These are phyloP conservation scores for Anastrepha ludens DNA, from an alignment of 1,140 invertebrate species.

Conservation along the genomic window DNA sequence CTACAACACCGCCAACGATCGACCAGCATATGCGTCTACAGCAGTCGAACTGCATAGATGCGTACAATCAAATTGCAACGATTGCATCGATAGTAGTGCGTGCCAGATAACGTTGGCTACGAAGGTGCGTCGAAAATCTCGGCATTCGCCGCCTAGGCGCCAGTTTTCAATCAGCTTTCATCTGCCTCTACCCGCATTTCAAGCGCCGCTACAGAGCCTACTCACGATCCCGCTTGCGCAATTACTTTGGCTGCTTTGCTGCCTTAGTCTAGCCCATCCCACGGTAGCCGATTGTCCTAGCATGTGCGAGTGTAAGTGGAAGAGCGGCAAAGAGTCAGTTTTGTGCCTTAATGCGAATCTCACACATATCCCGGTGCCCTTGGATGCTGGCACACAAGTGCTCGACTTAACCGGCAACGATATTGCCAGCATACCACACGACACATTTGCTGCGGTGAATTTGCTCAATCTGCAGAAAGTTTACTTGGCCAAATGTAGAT, in stretches of 20 bases:
- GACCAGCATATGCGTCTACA: neutral
- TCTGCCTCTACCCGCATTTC: constrained; percentile 12
- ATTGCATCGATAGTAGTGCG: neutral
- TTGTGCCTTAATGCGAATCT: constrained; percentile 84
- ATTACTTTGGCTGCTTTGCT: constrained; percentile 67
- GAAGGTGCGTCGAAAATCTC: constrained; percentile 68
- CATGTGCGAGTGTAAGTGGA: constrained; percentile 90
- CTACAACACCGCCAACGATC: neutral
- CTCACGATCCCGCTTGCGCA: constrained; percentile 65
- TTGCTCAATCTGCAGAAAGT: constrained; percentile 87
- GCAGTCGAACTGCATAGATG: neutral
- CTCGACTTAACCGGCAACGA: constrained; percentile 85
- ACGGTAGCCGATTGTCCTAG: constrained; percentile 78
- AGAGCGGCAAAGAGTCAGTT: constrained; percentile 87
- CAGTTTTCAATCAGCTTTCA: neutral
- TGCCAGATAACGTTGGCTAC: constrained; percentile 62
- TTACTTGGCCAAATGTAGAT: constrained; percentile 80
- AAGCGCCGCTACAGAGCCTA: constrained; percentile 8
- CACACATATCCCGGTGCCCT: constrained; percentile 79
- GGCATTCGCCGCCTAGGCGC: neutral
- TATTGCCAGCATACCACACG: constrained; percentile 79
- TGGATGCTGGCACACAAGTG: constrained; percentile 86
- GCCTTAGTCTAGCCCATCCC: constrained; percentile 62
- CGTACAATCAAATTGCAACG: neutral
- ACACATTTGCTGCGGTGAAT: constrained; percentile 83